Evolutionary conservation across 1,140 invertebrate species (phyloP).

Genomic region (Trichogramma pretiosum): DNA sequence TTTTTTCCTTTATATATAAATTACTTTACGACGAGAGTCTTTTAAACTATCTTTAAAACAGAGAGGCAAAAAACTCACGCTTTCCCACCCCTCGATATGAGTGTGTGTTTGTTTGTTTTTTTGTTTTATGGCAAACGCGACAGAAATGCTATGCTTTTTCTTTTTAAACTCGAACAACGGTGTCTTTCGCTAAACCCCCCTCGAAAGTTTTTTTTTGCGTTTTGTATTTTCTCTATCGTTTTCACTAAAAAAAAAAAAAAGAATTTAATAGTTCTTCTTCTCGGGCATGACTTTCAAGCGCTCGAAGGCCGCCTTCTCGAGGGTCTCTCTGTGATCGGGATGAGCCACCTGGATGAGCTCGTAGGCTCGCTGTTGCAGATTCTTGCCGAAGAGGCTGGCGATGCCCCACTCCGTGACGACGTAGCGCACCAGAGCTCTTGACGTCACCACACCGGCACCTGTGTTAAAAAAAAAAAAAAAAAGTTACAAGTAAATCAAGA

Average conservation of each 20-base stretch:
- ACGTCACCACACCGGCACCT: constrained; percentile 92
- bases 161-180: neutral
- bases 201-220: neutral
- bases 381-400: constrained; percentile 87
- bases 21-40: no score
- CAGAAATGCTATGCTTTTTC: constrained; percentile 5
- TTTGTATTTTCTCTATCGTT: neutral
- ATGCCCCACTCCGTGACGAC: constrained; percentile 91
- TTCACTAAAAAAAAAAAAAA: neutral
- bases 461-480: constrained; percentile 1
- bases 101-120: no score
- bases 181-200: neutral
- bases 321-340: constrained; percentile 74
- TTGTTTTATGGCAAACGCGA: neutral
- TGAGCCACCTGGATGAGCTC: constrained; percentile 86
- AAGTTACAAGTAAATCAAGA: neutral
- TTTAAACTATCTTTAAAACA: no score
- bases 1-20: no score
- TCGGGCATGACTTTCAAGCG: constrained; percentile 80
- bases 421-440: constrained; percentile 85
- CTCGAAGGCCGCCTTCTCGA: constrained; percentile 87
- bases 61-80: neutral
- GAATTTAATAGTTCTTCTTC: constrained; percentile 16
- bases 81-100: neutral
- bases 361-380: constrained; percentile 78